Base-by-base conservation (phyloP, 1,140 invertebrate species). In the Calycopis cecrops region DNA sequence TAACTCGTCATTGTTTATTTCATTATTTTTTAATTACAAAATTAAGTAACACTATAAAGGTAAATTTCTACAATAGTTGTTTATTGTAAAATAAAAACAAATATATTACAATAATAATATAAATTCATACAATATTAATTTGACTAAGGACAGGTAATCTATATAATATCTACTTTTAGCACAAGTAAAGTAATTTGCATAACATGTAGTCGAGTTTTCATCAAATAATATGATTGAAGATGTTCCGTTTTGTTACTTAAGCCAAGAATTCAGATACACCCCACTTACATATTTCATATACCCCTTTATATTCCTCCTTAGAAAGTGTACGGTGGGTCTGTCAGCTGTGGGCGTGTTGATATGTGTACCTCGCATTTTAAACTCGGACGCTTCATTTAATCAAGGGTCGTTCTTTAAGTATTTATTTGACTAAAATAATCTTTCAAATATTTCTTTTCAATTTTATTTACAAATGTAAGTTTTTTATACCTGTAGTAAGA, bases 361-460 rank as follows among this genome's bases (percentile, higher is more conserved):
- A 44, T 42, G 48, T 47, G 35, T 56, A 57, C 54, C 28, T 35
- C 38, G 60, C 44, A 28, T 47, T 61, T 62, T 49, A 53, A 52
- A 50, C 44, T 49, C 59, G 54, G 16, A 47, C 48, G 55, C 51
- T 63, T 57, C 54, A 60, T 63, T 57, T 57, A 55, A 60, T 60
- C 38, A 53, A n/a, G 50, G 53, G 51, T 60, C 37, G 38, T 55
- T 57, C 55, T 63, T 63, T 62, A 55, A 58, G 48, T 63, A 51
- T 52, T 63, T 57, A 57, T 60, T 63, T 60, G 42, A 51, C 47
- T 38, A 55, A 66, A 66, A 55, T 63, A 60, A 37, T 57, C 42
- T 60, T 57, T 66, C 52, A 63, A 56, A 57, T 63, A 63, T 60
- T 63, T 62, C 57, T 51, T 57, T 53, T 59, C 21, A 65, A 50